These are phyloP conservation scores for Eunapius fragilis DNA, from an alignment of 37 sponge, comb jelly and placozoan genomes.

Conservation along the genomic window DNA sequence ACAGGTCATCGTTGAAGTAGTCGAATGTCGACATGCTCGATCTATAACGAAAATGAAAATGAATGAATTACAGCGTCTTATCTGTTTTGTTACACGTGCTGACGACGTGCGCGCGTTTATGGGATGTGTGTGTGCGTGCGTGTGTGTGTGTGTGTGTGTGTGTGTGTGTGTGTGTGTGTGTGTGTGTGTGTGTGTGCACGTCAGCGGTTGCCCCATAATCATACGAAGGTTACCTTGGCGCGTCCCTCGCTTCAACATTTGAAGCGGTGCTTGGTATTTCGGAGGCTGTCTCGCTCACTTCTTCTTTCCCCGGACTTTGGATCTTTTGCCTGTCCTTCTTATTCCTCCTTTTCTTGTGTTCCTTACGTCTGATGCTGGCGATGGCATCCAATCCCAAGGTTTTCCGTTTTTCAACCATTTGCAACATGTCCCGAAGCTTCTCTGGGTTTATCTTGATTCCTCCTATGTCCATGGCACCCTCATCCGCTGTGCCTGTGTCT, in stretches of 20 bases:
- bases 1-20: slow-evolving; percentile 42
- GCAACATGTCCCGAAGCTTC: slow-evolving; percentile 21
- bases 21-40: slow-evolving; percentile 44
- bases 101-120: too few species aligned
- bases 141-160: background rate
- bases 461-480: slow-evolving; percentile 13
- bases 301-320: slow-evolving; percentile 24
- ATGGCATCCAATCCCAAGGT: slow-evolving; percentile 43
- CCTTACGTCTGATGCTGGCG: background rate
- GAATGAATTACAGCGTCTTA: too few species aligned
- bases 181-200: background rate
- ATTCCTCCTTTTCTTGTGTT: background rate
- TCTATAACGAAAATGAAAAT: background rate
- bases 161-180: too few species aligned
- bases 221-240: slow-evolving; percentile 14
- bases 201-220: background rate
- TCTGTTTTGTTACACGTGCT: too few species aligned
- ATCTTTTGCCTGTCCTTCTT: slow-evolving; percentile 16
- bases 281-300: slow-evolving; percentile 69
- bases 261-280: slow-evolving; percentile 70
- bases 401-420: slow-evolving; percentile 26
- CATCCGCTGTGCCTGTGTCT: slow-evolving; percentile 20
- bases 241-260: slow-evolving; percentile 45
- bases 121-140: too few species aligned
- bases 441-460: slow-evolving; percentile 15